phyloP scores from a whole-genome alignment of 2,797 vertebrate species.

The Hafferia zeledoni region DNA sequence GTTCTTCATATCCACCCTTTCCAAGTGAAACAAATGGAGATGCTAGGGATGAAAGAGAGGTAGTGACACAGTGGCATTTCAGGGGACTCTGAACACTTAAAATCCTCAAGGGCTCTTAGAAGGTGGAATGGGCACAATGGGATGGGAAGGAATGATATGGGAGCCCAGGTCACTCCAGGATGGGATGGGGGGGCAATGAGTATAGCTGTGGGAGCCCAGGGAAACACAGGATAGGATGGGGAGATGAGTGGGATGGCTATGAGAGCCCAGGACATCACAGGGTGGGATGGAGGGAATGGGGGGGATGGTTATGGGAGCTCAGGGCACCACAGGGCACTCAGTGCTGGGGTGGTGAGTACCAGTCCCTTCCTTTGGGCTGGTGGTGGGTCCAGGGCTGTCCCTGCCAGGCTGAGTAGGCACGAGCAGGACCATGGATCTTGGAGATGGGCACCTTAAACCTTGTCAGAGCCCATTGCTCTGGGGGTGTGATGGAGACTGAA shows the following conservation, averaged over 20 bases:
- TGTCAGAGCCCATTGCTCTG: fast-evolving
- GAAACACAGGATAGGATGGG: neutral
- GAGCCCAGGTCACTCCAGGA: neutral
- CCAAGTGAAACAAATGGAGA: neutral
- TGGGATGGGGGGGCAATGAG: no score
- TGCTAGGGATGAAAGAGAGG: neutral
- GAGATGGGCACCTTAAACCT: neutral
- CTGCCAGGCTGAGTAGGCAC: neutral
- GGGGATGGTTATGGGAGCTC: neutral
- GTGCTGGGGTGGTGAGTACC: neutral
- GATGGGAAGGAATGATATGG: neutral
- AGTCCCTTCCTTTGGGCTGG: neutral
- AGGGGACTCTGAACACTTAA: neutral
- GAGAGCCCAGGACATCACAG: neutral
- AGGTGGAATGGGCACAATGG: neutral
- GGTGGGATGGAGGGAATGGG: neutral
- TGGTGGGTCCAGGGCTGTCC: neutral
- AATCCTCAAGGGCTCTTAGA: fast-evolving
- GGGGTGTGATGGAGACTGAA: neutral
- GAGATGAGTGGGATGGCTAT: neutral
- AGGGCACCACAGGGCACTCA: fast-evolving
- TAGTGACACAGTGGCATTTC: neutral
- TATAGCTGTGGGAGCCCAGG: neutral
- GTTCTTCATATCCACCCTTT: neutral
- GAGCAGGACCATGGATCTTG: neutral